phyloP scores from a whole-genome alignment of 2,888 invertebrate genomes.

The Hirtodrosophila trivittata region DNA sequence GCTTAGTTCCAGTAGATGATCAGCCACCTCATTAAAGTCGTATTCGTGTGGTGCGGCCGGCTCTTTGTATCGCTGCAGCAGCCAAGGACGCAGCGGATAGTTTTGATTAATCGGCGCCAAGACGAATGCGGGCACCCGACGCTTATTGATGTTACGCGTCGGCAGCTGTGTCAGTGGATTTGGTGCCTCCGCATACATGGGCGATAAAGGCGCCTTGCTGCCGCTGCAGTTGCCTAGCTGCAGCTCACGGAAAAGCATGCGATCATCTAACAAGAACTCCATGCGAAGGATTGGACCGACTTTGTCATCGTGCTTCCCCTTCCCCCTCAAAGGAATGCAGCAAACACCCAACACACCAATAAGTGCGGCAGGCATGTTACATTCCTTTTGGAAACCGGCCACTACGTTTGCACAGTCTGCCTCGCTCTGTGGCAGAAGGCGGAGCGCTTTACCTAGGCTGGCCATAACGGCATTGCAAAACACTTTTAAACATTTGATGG shows the following conservation, averaged over 20 bases:
- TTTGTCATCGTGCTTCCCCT: constrained; percentile 12
- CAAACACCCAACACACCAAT: constrained; percentile 80
- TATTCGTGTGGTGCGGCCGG: constrained; percentile 76
- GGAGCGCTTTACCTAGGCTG: constrained; percentile 63
- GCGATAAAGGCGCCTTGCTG: constrained; percentile 46
- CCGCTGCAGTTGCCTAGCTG: constrained; percentile 56
- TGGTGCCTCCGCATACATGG: constrained; percentile 64
- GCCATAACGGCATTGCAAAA: constrained; percentile 78
- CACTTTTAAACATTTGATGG: constrained; percentile 77
- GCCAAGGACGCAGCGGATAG: constrained; percentile 81
- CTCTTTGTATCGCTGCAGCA: constrained; percentile 75
- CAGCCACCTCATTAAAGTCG: constrained; percentile 80
- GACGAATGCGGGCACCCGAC: constrained; percentile 70
- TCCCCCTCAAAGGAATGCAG: constrained; percentile 67
- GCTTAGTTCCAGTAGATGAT: constrained; percentile 75
- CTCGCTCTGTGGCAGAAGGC: constrained; percentile 71
- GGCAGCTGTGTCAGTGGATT: constrained; percentile 67
- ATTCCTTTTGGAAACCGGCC: constrained; percentile 72
- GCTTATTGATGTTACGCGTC: constrained; percentile 60
- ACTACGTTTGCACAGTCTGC: constrained; percentile 71
- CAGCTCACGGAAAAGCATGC: constrained; percentile 80
- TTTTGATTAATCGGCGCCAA: constrained; percentile 66
- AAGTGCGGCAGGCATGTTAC: constrained; percentile 78
- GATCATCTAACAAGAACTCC: constrained; percentile 80
- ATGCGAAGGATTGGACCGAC: constrained; percentile 62